These are phyloP conservation scores for Callaeas wilsoni DNA, from an alignment of 2,113 vertebrate genomes.

Conservation along the genomic window DNA sequence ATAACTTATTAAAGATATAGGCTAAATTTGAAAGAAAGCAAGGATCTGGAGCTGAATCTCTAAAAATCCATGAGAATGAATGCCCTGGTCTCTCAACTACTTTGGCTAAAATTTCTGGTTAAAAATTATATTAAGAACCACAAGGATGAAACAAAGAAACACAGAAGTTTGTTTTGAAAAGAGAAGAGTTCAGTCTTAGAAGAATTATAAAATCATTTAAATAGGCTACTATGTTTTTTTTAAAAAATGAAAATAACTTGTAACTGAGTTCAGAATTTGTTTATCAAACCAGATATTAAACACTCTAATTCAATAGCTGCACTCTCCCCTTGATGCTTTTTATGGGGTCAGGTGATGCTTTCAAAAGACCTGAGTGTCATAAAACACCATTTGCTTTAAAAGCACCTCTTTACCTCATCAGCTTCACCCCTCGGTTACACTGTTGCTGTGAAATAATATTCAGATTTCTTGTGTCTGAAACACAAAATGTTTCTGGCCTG, in stretches of 20 bases:
- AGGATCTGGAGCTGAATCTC: neutral
- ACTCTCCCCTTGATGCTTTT: neutral
- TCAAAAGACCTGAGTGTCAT: neutral
- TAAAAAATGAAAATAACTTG: neutral
- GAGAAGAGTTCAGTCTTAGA: neutral
- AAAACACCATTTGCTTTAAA: neutral
- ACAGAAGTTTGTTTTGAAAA: neutral
- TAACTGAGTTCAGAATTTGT: neutral
- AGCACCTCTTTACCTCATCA: neutral
- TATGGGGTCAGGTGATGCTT: neutral
- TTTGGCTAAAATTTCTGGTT: neutral
- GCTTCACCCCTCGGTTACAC: neutral
- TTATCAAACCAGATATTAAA: neutral
- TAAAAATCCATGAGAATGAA: neutral
- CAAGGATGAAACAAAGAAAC: neutral
- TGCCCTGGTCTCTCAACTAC: neutral
- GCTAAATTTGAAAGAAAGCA: neutral
- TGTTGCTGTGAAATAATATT: neutral
- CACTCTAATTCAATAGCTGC: neutral
- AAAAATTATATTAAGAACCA: neutral
- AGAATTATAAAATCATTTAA: neutral
- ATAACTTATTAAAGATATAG: neutral
- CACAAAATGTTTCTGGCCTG: neutral
- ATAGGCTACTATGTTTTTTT: neutral
- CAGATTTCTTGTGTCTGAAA: neutral